Percentiles rank a stretch among this genome's conserved stretches.
Evolutionary conservation across 2,113 vertebrate species (phyloP).

Genomic region (Phylloscopus trochilus): DNA sequence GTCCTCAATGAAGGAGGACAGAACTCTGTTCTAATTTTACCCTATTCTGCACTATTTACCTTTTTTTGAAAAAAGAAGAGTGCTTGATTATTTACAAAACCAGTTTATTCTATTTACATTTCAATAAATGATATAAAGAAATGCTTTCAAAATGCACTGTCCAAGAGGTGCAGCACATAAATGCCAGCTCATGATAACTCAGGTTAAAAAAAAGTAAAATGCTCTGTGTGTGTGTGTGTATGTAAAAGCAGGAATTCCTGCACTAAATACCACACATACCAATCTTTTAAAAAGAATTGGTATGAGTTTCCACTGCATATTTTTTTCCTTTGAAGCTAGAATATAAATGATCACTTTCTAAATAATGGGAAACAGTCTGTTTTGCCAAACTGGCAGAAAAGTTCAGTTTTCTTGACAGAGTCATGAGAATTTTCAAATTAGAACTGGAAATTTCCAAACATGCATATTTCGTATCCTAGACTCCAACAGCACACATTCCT

Average conservation of each 20-base stretch:
- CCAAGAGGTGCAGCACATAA: neutral
- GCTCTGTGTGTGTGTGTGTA: neutral
- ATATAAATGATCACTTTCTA: neutral
- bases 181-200: neutral
- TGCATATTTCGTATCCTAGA: neutral
- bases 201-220: neutral
- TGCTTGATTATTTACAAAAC: neutral
- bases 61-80: neutral
- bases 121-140: neutral
- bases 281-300: neutral
- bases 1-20: neutral
- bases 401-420: neutral
- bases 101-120: neutral
- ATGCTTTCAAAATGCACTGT: neutral
- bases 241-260: neutral
- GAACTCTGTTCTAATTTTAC: neutral
- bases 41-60: neutral
- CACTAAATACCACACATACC: conserved; percentile 4
- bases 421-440: neutral
- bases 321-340: neutral
- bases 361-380: neutral
- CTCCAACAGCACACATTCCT: neutral
- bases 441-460: neutral
- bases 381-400: neutral
- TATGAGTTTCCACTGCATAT: neutral